Evolutionary conservation across 2,113 vertebrate genomes (phyloP), one percentile per base, ranked within the genome.

Genomic region (Zosterops hypoxanthus): DNA sequence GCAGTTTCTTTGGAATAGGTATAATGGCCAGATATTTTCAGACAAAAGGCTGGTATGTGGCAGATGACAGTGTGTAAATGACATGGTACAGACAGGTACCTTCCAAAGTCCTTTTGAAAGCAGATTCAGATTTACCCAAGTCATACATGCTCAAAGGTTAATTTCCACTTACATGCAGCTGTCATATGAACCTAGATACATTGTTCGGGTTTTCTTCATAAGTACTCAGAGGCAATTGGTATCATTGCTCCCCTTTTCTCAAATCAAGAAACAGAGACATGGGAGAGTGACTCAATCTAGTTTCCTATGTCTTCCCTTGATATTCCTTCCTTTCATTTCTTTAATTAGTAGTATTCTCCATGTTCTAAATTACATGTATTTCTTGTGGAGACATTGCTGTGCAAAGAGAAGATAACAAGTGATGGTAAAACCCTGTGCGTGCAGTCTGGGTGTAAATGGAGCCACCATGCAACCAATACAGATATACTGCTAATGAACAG

Each of bases 181-280:
- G 18, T 18, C 60, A 39, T 56, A 34, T 81, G 20, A 69, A 52
- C 16, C 33, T 33, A 36, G 29, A 24, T 25, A 33, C 14, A 42
- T 8, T 39, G 5, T 10, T 10, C 1, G 2, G 3, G 0, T 1
- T 9, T 72, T 77, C 78, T 80, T 25, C 23, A 33, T 39, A 52
- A 34, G 15, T 42, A 70, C 23, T 50, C 14, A 29, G 15, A 61
- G 14, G 15, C 25, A 55, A n/a, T 14, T 57, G 25, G 23, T 53
- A 49, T 55, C 5, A 70, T 71, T 1, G 0, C 13, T 71, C 11
- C 21, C 8, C 8, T 70, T 73, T 78, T 81, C 36, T 73, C 44
- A 52, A 75, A 63, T 29, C 6, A 33, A 85, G 73, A 73, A 89
- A n/a, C 23, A 49, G 29, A 77, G 31, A 55, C 14, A 8, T 2